phyloP scores from a whole-genome alignment of 2,888 invertebrate genomes.

The Gymnocheta viridis region DNA sequence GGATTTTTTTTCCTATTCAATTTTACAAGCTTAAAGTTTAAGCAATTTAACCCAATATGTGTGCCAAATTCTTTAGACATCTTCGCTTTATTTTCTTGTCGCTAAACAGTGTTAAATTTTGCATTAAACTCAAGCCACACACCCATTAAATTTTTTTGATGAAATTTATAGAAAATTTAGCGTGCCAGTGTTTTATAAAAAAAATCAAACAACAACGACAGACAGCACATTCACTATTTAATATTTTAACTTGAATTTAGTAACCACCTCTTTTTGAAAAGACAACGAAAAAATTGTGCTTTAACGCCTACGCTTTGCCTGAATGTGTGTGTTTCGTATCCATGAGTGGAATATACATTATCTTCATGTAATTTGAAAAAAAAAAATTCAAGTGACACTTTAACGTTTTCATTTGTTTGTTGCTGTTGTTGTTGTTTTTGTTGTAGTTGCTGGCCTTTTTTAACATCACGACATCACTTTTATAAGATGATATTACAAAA shows the following conservation, averaged over 20 bases:
- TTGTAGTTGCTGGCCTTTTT: not conserved
- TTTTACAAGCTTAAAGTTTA: not conserved
- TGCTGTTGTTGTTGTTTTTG: slow-evolving; percentile 23
- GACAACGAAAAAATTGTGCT: slow-evolving; percentile 19
- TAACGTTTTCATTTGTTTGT: slow-evolving; percentile 29
- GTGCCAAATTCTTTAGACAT: slow-evolving; percentile 16
- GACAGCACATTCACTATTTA: not conserved
- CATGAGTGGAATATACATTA: slow-evolving; percentile 1
- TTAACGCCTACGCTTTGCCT: slow-evolving; percentile 50
- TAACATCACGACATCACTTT: slow-evolving; percentile 43
- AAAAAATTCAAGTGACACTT: slow-evolving; percentile 51
- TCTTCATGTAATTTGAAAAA: slow-evolving; percentile 20
- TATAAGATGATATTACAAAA: slow-evolving; percentile 25
- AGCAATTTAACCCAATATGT: not conserved
- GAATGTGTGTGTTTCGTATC: not conserved
- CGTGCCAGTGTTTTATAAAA: slow-evolving; percentile 3
- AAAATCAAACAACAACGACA: not conserved
- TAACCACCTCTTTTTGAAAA: slow-evolving; percentile 27
- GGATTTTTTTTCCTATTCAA: no score
- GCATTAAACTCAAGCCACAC: slow-evolving; percentile 17
- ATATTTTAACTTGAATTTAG: slow-evolving; percentile 24
- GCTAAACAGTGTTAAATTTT: slow-evolving; percentile 17
- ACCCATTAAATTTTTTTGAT: slow-evolving; percentile 25
- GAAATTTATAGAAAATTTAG: slow-evolving; percentile 10
- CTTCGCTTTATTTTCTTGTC: slow-evolving; percentile 16